A percentile compares a stretch with the other conserved stretches of the same genome.
Evolutionary conservation across 2,797 vertebrate species (phyloP).

Genomic region (Rhinogobio ventralis): DNA sequence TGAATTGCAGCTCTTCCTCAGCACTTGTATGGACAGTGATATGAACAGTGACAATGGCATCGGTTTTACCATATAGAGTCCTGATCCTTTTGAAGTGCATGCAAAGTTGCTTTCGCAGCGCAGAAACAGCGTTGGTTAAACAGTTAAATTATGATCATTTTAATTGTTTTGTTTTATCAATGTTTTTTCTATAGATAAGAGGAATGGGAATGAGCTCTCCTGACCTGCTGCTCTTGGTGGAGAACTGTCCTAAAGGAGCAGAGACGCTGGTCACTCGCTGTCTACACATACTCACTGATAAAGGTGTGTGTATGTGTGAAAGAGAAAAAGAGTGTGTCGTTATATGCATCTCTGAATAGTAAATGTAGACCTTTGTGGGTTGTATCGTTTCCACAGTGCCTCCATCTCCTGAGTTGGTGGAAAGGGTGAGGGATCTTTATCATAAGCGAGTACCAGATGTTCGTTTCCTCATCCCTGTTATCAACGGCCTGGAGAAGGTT

Average conservation of each 20-base stretch:
- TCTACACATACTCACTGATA: conserved; percentile 93
- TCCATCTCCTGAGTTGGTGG: conserved; percentile 93
- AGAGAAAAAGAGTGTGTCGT: not conserved
- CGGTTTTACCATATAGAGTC: not conserved
- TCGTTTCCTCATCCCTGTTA: conserved; percentile 94
- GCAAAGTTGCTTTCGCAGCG: not conserved
- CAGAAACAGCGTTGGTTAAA: not conserved
- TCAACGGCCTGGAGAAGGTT: conserved; percentile 95
- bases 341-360: not conserved
- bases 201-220: conserved; percentile 98
- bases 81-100: not conserved
- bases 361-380: not conserved
- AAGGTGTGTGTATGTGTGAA: conserved; percentile 78
- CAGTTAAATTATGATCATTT: not conserved
- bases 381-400: conserved; percentile 78
- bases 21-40: not conserved
- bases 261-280: conserved; percentile 94
- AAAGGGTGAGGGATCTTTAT: conserved; percentile 93
- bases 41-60: no score
- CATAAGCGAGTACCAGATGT: conserved; percentile 94
- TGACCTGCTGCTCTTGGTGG: conserved; percentile 90
- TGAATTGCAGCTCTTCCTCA: not conserved
- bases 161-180: not conserved
- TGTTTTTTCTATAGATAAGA: conserved; percentile 80
- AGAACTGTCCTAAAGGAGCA: conserved; percentile 95